These are phyloP conservation scores for Hydrocynus forskahlii DNA, from an alignment of 2,797 vertebrate species.

Conservation along the genomic window DNA sequence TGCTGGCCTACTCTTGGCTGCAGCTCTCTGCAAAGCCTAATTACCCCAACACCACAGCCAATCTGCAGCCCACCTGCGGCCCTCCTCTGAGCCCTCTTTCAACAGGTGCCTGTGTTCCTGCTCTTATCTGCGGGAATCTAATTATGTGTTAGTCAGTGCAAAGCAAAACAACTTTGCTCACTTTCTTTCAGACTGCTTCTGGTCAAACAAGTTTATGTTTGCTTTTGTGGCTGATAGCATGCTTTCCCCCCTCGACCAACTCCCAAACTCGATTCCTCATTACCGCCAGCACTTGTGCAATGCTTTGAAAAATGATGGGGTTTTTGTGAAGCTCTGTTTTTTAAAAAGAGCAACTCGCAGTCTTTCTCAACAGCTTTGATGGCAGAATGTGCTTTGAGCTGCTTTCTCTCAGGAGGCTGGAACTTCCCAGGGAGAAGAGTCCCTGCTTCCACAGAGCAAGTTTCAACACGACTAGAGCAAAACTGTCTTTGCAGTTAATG, in stretches of 20 bases:
- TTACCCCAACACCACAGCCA: constrained; percentile 60
- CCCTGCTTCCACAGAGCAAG: constrained; percentile 78
- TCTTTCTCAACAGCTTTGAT: constrained; percentile 22
- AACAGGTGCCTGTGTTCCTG: constrained; percentile 70
- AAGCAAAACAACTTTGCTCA: constrained; percentile 16
- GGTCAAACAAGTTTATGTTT: background rate
- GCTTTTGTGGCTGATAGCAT: background rate
- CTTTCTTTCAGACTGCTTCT: background rate
- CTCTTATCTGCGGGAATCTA: constrained; percentile 38
- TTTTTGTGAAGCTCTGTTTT: constrained; percentile 5
- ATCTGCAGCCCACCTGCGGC: constrained; percentile 68
- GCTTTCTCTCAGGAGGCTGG: constrained; percentile 61
- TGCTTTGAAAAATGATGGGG: background rate
- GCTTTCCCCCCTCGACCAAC: background rate
- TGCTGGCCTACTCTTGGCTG: constrained; percentile 63
- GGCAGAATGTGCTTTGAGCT: constrained; percentile 26
- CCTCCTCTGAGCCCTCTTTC: constrained; percentile 38
- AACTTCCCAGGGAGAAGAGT: constrained; percentile 78
- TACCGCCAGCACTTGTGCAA: background rate
- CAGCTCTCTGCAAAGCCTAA: constrained; percentile 64
- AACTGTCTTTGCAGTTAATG: constrained; percentile 40
- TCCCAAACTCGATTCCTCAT: constrained; percentile 9
- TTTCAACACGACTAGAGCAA: constrained; percentile 72
- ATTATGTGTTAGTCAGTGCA: constrained; percentile 39
- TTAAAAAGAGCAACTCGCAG: background rate